A percentile compares a stretch with the other conserved stretches of the same genome.
phyloP scores from a whole-genome alignment of 2,113 vertebrate genomes.

The Pyrgilauda ruficollis region DNA sequence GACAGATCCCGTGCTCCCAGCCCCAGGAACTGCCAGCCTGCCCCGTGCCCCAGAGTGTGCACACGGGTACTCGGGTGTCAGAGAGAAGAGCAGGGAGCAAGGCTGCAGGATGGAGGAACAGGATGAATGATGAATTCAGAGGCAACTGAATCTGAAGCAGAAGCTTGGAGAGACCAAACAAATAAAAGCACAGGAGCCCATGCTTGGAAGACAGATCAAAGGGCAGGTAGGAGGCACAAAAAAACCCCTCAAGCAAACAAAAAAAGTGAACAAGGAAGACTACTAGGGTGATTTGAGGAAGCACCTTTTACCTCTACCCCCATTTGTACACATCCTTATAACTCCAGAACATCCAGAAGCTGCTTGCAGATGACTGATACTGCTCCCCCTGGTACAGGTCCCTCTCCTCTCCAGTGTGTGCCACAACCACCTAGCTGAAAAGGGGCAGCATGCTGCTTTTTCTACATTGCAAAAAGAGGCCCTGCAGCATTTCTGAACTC shows the following conservation, averaged over 20 bases:
- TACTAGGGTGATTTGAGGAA: background rate
- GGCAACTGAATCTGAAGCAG: background rate
- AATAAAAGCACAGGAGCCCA: background rate
- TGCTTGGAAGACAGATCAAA: background rate
- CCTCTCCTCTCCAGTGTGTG: accelerated
- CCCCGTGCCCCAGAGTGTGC: accelerated
- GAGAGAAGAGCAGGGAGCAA: background rate
- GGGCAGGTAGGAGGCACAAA: background rate
- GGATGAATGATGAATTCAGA: background rate
- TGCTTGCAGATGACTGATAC: background rate
- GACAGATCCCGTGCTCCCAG: accelerated
- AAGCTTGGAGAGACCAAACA: background rate
- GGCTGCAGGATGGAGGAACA: background rate
- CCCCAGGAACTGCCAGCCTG: background rate
- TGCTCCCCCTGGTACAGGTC: background rate
- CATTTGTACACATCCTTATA: background rate
- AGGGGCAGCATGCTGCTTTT: accelerated
- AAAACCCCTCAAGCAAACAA: background rate
- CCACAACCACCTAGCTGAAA: background rate
- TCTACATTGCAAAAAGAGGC: background rate
- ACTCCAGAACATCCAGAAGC: background rate
- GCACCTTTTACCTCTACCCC: background rate
- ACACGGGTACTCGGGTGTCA: accelerated
- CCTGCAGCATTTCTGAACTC: background rate
- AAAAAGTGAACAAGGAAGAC: background rate